Evolutionary conservation across 2,113 vertebrate species (phyloP).

Genomic region (Paraplagusia blochii): DNA sequence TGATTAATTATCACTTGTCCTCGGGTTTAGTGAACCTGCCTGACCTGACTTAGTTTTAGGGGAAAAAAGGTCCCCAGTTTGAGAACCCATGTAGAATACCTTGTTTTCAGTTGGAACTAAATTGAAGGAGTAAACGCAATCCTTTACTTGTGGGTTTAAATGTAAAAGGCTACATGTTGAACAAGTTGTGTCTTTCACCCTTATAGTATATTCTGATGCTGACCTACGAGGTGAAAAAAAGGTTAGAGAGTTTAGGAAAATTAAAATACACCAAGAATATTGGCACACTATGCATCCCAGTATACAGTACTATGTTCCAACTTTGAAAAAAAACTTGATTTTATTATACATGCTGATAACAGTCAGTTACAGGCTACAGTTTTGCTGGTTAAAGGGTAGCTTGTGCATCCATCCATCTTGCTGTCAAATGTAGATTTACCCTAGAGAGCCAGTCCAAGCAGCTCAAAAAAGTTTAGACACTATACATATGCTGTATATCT

Average conservation of each 20-base stretch:
- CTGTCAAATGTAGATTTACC: constrained; percentile 54
- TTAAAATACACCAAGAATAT: too few relatives aligned
- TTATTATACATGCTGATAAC: too few relatives aligned
- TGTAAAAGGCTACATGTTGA: constrained; percentile 52
- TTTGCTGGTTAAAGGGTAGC: constrained; percentile 50
- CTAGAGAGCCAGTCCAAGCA: constrained; percentile 16
- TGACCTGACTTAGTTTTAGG: constrained; percentile 49
- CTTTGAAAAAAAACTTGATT: too few relatives aligned
- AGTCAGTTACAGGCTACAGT: not conserved
- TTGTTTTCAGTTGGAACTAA: constrained; percentile 21
- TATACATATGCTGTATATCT: constrained; percentile 38
- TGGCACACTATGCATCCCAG: too few relatives aligned
- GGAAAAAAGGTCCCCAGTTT: constrained; percentile 39
- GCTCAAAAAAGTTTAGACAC: constrained; percentile 31
- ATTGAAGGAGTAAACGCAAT: constrained; percentile 49
- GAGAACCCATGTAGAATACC: constrained; percentile 20
- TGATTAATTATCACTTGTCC: constrained; percentile 46
- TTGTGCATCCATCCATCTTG: constrained; percentile 62
- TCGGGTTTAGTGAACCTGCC: constrained; percentile 34
- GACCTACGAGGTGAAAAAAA: too few relatives aligned
- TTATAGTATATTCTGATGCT: constrained; percentile 29
- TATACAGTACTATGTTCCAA: too few relatives aligned
- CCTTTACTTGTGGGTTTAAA: constrained; percentile 53
- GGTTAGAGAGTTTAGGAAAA: too few relatives aligned
- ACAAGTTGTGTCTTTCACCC: constrained; percentile 36